Evolutionary conservation across 2,113 vertebrate genomes (phyloP).

Genomic region (Indri indri): DNA sequence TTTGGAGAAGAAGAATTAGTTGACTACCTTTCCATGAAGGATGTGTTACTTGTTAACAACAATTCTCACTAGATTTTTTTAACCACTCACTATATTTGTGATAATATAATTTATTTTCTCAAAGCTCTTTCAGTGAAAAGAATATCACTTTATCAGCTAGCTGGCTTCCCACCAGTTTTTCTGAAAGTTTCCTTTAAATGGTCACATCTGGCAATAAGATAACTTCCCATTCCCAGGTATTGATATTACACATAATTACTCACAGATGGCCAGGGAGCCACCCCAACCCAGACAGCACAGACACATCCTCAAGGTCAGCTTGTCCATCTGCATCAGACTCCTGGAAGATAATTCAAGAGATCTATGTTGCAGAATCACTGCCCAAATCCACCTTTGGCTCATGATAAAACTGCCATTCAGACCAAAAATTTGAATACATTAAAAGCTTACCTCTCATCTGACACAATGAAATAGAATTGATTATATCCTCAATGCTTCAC

Average conservation of each 20-base stretch:
- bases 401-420: constrained; percentile 23
- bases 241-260: constrained; percentile 32
- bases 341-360: neutral
- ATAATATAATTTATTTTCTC: constrained; percentile 13
- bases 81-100: neutral
- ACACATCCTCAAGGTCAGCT: neutral
- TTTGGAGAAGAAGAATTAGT: neutral
- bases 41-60: neutral
- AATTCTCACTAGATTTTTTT: neutral
- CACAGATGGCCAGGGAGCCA: constrained; percentile 36
- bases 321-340: constrained; percentile 16
- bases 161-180: constrained; percentile 19
- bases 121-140: neutral
- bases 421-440: neutral
- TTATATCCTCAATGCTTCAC: constrained; percentile 2
- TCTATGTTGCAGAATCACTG: neutral
- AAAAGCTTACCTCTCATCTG: neutral
- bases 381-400: neutral
- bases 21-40: neutral
- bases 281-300: neutral
- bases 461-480: neutral
- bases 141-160: neutral
- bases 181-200: constrained; percentile 24
- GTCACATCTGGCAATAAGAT: constrained; percentile 50
- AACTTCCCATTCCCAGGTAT: constrained; percentile 13